A percentile compares a stretch with the other conserved stretches of the same genome.
phyloP scores from a whole-genome alignment of 1,140 invertebrate species.

The Monomorium pharaonis region DNA sequence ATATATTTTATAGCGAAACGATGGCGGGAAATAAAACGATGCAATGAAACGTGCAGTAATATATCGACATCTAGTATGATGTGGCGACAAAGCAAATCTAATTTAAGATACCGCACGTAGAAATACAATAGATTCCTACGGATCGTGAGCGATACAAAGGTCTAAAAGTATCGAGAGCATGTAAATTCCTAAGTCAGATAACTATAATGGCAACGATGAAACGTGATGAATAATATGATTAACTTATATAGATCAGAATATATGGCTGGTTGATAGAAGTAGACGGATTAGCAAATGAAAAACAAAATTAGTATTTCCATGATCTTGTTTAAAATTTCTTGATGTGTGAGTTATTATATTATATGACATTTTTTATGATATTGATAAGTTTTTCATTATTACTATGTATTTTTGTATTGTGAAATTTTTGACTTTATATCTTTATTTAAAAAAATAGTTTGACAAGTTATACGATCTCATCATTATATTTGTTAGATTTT shows the following conservation, averaged over 20 bases:
- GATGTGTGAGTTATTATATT: neutral
- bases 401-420: neutral
- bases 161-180: constrained; percentile 30
- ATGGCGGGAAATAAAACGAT: neutral
- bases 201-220: constrained; percentile 75
- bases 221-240: constrained; percentile 69
- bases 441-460: neutral
- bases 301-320: neutral
- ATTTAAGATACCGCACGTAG: constrained; percentile 53
- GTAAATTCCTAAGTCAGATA: constrained; percentile 51
- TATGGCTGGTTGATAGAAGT: neutral
- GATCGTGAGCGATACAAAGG: constrained; percentile 24
- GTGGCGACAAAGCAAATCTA: constrained; percentile 37
- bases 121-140: constrained; percentile 36
- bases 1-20: constrained; percentile 52
- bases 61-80: neutral
- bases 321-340: neutral
- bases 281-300: constrained; percentile 18
- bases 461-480: neutral
- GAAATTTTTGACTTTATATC: neutral
- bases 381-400: too few relatives aligned
- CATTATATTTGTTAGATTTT: neutral
- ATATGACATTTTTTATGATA: neutral
- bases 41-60: neutral
- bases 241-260: constrained; percentile 65